These are phyloP conservation scores for Oncorhynchus clarkii DNA, from an alignment of 2,113 vertebrate genomes.

Conservation along the genomic window DNA sequence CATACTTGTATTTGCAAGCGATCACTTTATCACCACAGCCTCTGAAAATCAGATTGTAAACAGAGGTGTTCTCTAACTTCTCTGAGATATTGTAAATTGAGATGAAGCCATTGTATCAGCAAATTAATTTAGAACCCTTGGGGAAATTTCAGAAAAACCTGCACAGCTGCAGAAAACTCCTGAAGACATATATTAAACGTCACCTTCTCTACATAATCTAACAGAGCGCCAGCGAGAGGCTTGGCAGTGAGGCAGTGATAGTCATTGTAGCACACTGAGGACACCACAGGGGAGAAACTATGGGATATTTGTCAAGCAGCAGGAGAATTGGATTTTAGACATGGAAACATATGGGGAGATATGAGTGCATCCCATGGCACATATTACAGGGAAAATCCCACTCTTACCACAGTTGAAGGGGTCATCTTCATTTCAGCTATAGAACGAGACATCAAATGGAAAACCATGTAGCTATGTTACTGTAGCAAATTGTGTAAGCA, in stretches of 20 bases:
- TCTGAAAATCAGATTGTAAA: not conserved
- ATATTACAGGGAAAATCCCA: constrained; percentile 72
- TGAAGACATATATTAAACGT: constrained; percentile 82
- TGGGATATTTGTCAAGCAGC: constrained; percentile 94
- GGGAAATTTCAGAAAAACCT: constrained; percentile 85
- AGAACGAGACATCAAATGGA: constrained; percentile 37
- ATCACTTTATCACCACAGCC: not conserved
- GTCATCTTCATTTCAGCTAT: constrained; percentile 86
- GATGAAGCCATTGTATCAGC: not conserved
- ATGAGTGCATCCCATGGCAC: constrained; percentile 79
- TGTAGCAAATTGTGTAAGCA: not conserved
- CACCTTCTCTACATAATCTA: constrained; percentile 86
- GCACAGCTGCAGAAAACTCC: constrained; percentile 78
- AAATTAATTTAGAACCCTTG: not conserved
- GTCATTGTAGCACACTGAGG: constrained; percentile 48
- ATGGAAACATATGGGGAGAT: constrained; percentile 89
- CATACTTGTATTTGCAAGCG: not conserved
- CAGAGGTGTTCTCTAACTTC: not conserved
- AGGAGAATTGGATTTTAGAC: constrained; percentile 89
- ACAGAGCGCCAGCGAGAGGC: constrained; percentile 62
- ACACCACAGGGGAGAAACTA: constrained; percentile 87
- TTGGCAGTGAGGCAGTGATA: constrained; percentile 85
- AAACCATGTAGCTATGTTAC: not conserved
- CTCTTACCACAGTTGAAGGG: constrained; percentile 88
- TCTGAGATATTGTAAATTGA: not conserved